Base-by-base conservation (phyloP, 2,888 invertebrate species). In the Rhorus exstirpatorius region DNA sequence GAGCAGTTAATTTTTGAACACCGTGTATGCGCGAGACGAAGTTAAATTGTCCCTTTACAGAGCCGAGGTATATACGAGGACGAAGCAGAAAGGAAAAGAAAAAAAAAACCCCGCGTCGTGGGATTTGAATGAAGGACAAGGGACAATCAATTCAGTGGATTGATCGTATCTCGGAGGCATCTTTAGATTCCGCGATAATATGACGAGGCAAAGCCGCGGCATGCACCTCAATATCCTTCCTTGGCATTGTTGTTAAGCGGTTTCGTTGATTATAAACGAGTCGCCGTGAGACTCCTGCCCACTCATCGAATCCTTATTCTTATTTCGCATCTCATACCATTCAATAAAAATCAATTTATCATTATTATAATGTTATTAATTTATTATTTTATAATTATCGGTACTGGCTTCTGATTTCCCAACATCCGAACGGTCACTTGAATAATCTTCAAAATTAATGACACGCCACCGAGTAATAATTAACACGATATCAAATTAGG, bases 141-240 rank as follows among this genome's bases (percentile, higher is more conserved):
- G 83, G 85, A 85, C 87, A 86, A 89, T 88, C 87, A 86, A 89
- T 88, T 86, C 86, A 83, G 58, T 68, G 85, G 84, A 87, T 88
- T 87, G 89, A 89, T 89, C 86, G 85, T 89, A 89, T 89, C 89
- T 87, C 71, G 55, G 75, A 82, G 82, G 83, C 85, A 86, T 85
- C 87, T 87, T 84, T 83, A 89, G 89, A 89, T 89, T 87, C 87
- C 87, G 87, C 87, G 88, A 87, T 87, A 87, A 83, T 82, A 84
- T 81, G 83, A 85, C 85, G 81, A 84, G 84, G 85, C 70, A 70
- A 65, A 82, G 86, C n/a, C n/a, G 83, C 87, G 85, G 86, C 86
- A 87, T 86, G 86, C 86, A 83, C 84, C 86, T 84, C 14, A 53
- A 46, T 24, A 12, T 67, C 65, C 65, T 49, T 24, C 51, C 53